Percentiles rank a stretch among this genome's conserved stretches.
Evolutionary conservation across 2,888 invertebrate species (phyloP).

Genomic region (Chymomyza amoena): DNA sequence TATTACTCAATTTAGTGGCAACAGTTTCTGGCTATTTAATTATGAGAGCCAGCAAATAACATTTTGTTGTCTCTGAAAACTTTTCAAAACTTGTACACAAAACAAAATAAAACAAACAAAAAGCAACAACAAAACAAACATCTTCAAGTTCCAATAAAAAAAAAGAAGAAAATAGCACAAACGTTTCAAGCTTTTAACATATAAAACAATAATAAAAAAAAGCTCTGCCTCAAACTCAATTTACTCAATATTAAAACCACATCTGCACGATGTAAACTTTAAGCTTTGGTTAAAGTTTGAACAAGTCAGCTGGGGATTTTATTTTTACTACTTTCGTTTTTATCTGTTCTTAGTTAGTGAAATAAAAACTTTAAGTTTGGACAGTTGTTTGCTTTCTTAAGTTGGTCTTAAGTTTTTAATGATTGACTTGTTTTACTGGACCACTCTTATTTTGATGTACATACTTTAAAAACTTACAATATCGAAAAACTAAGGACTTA

Average conservation of each 20-base stretch:
- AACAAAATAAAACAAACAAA: background rate
- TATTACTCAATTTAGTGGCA: background rate
- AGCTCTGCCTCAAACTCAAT: slow-evolving; percentile 12
- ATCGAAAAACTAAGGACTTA: background rate
- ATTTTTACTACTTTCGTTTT: background rate
- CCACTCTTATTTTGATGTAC: no score
- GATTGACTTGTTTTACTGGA: no score
- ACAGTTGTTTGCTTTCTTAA: no score
- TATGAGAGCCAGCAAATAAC: slow-evolving; percentile 2
- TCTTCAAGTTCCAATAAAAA: background rate
- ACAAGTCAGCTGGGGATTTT: background rate
- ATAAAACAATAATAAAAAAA: slow-evolving; percentile 8
- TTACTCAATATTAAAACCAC: background rate
- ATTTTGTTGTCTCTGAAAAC: background rate
- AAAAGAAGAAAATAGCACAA: background rate
- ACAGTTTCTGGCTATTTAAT: slow-evolving; percentile 1
- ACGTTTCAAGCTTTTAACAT: slow-evolving; percentile 31
- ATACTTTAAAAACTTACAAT: background rate
- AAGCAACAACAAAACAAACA: background rate
- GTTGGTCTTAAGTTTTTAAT: no score
- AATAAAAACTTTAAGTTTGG: no score
- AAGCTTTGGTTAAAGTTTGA: background rate
- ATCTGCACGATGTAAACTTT: background rate
- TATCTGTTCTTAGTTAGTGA: no score
- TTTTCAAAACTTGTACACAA: background rate